Evolutionary conservation across 2,888 invertebrate species (phyloP), one percentile per base, ranked within the genome.

Genomic region (Thumatha senex): DNA sequence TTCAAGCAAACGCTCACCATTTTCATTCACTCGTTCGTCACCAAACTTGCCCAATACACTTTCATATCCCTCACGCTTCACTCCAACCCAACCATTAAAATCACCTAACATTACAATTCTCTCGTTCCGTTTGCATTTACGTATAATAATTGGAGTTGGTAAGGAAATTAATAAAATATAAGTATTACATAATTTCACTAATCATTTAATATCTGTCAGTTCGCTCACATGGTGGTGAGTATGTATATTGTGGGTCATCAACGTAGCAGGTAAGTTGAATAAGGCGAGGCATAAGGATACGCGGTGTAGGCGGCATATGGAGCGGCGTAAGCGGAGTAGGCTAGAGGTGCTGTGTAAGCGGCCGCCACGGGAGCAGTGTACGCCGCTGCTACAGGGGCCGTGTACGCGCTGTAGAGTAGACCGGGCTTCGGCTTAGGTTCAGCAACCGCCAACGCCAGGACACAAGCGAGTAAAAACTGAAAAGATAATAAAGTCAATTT

Each of bases 251-350:
- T 24, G 9, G 10, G 12, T 29, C 10, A 44, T 41, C 10, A 40
- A 43, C 48, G 48, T 0, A 53, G 48, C 13, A 48, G 38, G 24
- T 54, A 54, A 9, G 54, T 12, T n/a, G 49, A 68, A 56, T 79
- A 78, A 7, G 78, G 79, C 3, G 78, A 72, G 0, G 79, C 76
- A 50, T 78, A 80, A 5, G 65, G 38, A 63, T 78, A 78, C 0
- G 77, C 67, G 10, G 78, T 73, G 70, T 80, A 80, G 8, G 78
- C 74, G 14, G 76, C 70, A 5, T 67, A 51, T 10, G 74, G 73
- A 0, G 80, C 72, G 46, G 77, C 59, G 74, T 76, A 80, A 9
- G 76, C 75, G 33, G 76, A 50, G 89, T 88, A 70, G 34, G 72
- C 68, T 10, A 70, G 51, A 0, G 72, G 69, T 0, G 78, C 73